Percentiles rank a stretch among this genome's conserved stretches.
phyloP scores from a whole-genome alignment of 1,140 invertebrate species.

The Nilaparvata lugens region DNA sequence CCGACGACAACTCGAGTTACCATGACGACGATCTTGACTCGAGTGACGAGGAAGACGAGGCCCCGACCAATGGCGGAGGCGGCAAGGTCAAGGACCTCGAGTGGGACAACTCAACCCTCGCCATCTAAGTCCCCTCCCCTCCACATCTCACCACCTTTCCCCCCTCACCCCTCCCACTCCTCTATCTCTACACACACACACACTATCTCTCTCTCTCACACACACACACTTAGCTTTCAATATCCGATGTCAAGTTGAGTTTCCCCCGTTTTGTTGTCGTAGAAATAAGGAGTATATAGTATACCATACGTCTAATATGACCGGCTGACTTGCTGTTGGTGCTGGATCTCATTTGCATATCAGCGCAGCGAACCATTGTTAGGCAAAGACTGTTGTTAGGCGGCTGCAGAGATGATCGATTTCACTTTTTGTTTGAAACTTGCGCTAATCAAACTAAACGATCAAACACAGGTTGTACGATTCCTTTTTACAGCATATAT shows the following conservation, averaged over 20 bases:
- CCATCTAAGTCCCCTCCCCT: conserved; percentile 36
- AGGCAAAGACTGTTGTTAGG: not conserved
- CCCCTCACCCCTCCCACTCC: not conserved
- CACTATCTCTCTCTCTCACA: no score
- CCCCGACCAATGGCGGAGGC: conserved; percentile 28
- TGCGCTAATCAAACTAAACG: no score
- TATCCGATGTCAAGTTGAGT: no score
- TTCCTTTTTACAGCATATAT: no score
- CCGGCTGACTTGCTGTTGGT: conserved; percentile 3
- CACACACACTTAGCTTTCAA: no score
- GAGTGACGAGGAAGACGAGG: conserved; percentile 44
- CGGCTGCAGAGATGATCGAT: not conserved
- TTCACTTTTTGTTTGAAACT: no score
- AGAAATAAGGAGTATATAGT: no score
- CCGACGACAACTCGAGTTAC: conserved; percentile 43
- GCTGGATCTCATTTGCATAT: conserved; percentile 5
- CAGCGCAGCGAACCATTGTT: not conserved
- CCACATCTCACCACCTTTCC: not conserved
- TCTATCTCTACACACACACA: not conserved
- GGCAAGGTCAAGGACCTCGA: conserved; percentile 41
- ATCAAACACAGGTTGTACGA: no score
- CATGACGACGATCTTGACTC: conserved; percentile 40
- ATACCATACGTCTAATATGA: no score
- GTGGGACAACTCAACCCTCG: conserved; percentile 54
- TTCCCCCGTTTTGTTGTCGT: no score